Evolutionary conservation across 2,888 invertebrate species (phyloP), one percentile per base, ranked within the genome.

Genomic region (Tetrapedia diversipes): DNA sequence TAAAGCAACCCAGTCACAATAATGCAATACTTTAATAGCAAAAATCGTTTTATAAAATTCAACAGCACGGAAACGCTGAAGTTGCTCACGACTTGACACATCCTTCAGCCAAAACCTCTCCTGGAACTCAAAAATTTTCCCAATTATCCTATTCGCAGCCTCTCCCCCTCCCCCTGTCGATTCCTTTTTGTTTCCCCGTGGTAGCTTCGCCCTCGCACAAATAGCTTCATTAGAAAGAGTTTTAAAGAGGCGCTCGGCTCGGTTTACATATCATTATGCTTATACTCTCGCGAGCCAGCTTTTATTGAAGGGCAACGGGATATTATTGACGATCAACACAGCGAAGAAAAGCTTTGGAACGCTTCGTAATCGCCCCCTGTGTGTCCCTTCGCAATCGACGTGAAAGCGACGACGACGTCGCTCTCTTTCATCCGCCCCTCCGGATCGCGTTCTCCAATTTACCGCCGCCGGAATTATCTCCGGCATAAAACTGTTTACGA

Each of bases 401-500:
- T 29, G 64, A 22, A 64, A 32, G 16, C 41, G 53, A 32, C 53
- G 43, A 22, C 34, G 47, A 14, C 24, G 41, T 27, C 27, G 22
- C 19, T 56, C 32, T 51, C n/a, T n/a, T n/a, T n/a, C n/a, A n/a
- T n/a, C n/a, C 34, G 24, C n/a, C 19, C 19, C 19, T 22, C 16
- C 29, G 27, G 22, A 29, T 14, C 32, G 24, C 47, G 34, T 64
- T 61, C 63, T 49, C 43, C 73, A 70, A 73, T 73, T 69, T 41
- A 70, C 54, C 47, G 37, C n/a, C 7, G 53, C 11, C n/a, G 7
- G 69, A 73, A 64, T 75, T 53, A 65, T 75, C 65, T 59, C 72
- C 45, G 39, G 34, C 24, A 47, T 71, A 65, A 72, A 75, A 75
- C 47, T 72, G 59, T 72, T 75, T 60, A 65, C 72, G 70, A 73